Conservation (phyloP, 2,888 invertebrate genomes). For the Ischnus inquisitorius region DNA sequence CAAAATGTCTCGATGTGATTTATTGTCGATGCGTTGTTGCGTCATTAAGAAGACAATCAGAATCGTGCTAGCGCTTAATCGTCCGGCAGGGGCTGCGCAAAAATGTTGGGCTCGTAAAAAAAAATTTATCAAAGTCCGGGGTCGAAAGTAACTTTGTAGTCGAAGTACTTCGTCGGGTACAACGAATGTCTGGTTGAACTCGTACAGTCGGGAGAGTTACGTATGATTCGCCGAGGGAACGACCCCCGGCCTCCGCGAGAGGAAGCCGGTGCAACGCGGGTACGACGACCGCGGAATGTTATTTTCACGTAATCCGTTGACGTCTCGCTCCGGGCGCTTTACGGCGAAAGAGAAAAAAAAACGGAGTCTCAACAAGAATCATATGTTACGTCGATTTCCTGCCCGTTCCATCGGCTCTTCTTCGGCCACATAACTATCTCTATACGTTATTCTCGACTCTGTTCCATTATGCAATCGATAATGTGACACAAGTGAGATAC, state of each 20-base stretch:
- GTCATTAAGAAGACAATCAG: no score
- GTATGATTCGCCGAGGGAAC: conserved; percentile 23
- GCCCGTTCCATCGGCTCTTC: neutral
- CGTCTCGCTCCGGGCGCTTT: conserved; percentile 23
- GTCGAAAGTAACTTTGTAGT: no score
- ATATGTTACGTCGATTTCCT: neutral
- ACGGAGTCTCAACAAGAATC: neutral
- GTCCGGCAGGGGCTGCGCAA: no score
- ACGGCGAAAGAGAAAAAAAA: neutral
- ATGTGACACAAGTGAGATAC: conserved; percentile 16
- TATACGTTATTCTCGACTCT: conserved; percentile 18
- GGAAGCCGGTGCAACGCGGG: conserved; percentile 63
- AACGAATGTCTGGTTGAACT: neutral
- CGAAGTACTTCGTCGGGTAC: neutral
- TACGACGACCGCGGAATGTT: conserved; percentile 66
- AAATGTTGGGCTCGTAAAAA: no score
- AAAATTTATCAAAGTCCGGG: no score
- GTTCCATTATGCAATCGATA: conserved; percentile 45
- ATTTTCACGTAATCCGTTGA: conserved; percentile 60
- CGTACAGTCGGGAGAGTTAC: neutral
- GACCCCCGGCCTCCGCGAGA: conserved; percentile 29
- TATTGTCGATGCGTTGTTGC: no score
- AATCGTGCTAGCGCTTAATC: no score
- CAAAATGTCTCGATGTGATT: no score
- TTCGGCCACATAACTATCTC: conserved; percentile 17